Percentiles rank a stretch among this genome's conserved stretches.
Evolutionary conservation across 2,113 vertebrate genomes (phyloP).

Genomic region (Chaetorhynchus papuensis): DNA sequence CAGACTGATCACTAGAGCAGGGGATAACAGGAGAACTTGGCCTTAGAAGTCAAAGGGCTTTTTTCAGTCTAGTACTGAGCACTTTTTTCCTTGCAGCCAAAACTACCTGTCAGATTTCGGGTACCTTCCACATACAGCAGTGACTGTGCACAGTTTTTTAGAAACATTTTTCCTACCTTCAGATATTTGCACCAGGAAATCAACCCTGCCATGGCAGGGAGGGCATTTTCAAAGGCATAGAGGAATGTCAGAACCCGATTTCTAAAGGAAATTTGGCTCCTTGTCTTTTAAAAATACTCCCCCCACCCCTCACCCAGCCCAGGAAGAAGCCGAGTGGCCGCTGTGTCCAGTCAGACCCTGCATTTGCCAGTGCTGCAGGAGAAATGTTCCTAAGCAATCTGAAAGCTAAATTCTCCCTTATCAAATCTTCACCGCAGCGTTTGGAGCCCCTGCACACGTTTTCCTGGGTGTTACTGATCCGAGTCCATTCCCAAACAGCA

Average conservation of each 20-base stretch:
- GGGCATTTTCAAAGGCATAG: background rate
- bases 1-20: background rate
- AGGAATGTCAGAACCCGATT: background rate
- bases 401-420: background rate
- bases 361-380: background rate
- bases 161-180: background rate
- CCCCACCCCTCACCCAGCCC: background rate
- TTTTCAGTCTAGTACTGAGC: constrained; percentile 28
- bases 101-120: background rate
- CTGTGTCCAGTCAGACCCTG: background rate
- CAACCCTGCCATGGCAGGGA: background rate
- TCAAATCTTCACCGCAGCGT: background rate
- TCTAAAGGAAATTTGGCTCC: background rate
- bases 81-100: constrained; percentile 25
- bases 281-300: background rate
- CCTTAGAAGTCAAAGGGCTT: constrained; percentile 34
- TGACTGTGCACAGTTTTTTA: background rate
- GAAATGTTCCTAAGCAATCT: background rate
- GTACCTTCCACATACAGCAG: background rate
- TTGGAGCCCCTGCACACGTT: background rate
- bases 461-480: background rate
- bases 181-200: background rate
- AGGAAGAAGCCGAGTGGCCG: background rate
- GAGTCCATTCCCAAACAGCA: background rate
- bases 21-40: background rate